phyloP scores from a whole-genome alignment of 1,140 invertebrate species.

The Gryon sp. region DNA sequence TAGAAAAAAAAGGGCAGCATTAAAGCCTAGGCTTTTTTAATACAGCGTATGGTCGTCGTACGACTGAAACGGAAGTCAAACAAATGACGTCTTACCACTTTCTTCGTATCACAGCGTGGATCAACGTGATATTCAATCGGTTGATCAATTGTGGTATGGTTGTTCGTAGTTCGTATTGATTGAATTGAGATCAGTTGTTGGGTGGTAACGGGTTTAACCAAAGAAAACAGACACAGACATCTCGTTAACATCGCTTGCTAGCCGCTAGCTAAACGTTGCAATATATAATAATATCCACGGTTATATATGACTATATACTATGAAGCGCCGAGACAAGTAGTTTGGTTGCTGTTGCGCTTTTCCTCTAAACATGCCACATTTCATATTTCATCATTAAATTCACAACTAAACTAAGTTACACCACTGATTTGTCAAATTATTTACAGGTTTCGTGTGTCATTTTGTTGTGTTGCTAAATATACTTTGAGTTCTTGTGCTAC shows the following conservation, averaged over 20 bases:
- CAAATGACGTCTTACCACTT: constrained; percentile 70
- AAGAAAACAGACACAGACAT: constrained; percentile 73
- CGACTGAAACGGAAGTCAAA: constrained; percentile 50
- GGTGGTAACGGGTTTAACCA: constrained; percentile 72
- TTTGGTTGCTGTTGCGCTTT: constrained; percentile 56
- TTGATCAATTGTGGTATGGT: constrained; percentile 66
- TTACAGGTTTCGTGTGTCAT: constrained; percentile 31
- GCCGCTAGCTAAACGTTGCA: constrained; percentile 63
- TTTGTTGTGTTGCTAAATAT: too few species aligned
- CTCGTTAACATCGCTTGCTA: constrained; percentile 70
- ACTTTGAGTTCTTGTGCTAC: constrained; percentile 13
- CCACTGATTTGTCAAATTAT: constrained; percentile 46
- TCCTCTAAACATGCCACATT: constrained; percentile 53
- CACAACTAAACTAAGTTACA: constrained; percentile 55
- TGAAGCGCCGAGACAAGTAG: constrained; percentile 48
- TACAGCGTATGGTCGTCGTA: constrained; percentile 31
- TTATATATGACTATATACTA: constrained; percentile 58
- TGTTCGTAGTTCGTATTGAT: constrained; percentile 67
- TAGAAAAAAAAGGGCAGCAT: constrained; percentile 33
- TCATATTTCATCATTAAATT: constrained; percentile 15
- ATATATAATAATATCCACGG: constrained; percentile 62
- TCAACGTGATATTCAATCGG: constrained; percentile 69
- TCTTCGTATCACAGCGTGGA: constrained; percentile 73
- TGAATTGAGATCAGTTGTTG: constrained; percentile 69
- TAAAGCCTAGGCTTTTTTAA: constrained; percentile 48